Percentiles rank a stretch among this genome's conserved stretches.
These are phyloP conservation scores for Melanerpes formicivorus DNA, from an alignment of 2,113 vertebrate species.

Conservation along the genomic window DNA sequence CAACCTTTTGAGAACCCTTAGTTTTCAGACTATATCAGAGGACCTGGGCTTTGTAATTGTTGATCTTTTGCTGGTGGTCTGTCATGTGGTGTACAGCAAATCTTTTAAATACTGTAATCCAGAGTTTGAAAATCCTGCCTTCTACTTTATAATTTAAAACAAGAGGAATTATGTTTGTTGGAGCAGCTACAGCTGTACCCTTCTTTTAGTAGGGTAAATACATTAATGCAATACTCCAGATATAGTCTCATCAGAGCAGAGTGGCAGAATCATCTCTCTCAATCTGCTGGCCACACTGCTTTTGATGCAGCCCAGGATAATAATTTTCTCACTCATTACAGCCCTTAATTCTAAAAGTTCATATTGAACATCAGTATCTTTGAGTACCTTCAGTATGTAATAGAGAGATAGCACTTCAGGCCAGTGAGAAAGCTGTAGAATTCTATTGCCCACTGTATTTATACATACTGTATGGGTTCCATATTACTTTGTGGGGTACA, in stretches of 20 bases:
- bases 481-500: background rate
- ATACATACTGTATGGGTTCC: background rate
- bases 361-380: background rate
- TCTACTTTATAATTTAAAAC: background rate
- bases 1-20: background rate
- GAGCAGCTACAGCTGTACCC: background rate
- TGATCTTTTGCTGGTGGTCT: background rate
- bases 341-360: background rate
- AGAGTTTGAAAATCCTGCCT: background rate
- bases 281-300: too few species aligned
- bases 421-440: background rate
- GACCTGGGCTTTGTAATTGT: background rate
- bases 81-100: background rate
- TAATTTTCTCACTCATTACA: background rate
- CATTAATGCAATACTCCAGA: too few species aligned
- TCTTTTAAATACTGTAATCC: background rate
- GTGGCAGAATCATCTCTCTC: too few species aligned
- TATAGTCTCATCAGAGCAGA: too few species aligned
- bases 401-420: background rate
- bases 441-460: background rate
- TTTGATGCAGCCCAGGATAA: background rate
- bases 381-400: background rate
- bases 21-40: background rate
- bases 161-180: background rate
- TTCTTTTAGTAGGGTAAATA: background rate